Evolutionary conservation across 1,140 invertebrate species (phyloP).

Genomic region (Polypedilum pembai): DNA sequence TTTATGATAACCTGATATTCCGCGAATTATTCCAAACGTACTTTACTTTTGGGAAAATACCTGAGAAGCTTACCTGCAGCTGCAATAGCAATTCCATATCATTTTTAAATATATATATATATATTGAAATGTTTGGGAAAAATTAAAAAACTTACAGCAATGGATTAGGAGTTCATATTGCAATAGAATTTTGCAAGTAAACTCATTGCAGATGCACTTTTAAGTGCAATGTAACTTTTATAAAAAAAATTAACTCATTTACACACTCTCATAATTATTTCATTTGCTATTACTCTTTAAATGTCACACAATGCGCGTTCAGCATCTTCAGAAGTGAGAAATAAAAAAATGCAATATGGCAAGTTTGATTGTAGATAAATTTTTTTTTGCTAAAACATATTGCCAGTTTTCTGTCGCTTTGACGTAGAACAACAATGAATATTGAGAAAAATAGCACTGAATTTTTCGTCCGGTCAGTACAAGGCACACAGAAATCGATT

Average conservation of each 20-base stretch:
- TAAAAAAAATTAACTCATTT: too few species aligned
- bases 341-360: too few species aligned
- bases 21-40: constrained; percentile 27
- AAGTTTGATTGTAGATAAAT: too few species aligned
- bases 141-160: constrained; percentile 27
- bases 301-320: too few species aligned
- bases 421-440: background rate
- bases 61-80: background rate
- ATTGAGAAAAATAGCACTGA: constrained; percentile 22
- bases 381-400: too few species aligned
- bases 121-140: constrained; percentile 25
- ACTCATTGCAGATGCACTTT: constrained; percentile 24
- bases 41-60: constrained; percentile 26
- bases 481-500: background rate
- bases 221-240: constrained; percentile 24
- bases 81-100: background rate
- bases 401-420: constrained; percentile 15
- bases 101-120: background rate
- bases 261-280: too few species aligned
- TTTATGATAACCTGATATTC: background rate
- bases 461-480: constrained; percentile 16
- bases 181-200: background rate
- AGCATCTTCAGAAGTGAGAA: too few species aligned
- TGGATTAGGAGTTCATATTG: constrained; percentile 27
- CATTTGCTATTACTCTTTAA: too few species aligned